Conservation (phyloP, 2,797 vertebrate genomes). For the Anolis apletophallus region DNA sequence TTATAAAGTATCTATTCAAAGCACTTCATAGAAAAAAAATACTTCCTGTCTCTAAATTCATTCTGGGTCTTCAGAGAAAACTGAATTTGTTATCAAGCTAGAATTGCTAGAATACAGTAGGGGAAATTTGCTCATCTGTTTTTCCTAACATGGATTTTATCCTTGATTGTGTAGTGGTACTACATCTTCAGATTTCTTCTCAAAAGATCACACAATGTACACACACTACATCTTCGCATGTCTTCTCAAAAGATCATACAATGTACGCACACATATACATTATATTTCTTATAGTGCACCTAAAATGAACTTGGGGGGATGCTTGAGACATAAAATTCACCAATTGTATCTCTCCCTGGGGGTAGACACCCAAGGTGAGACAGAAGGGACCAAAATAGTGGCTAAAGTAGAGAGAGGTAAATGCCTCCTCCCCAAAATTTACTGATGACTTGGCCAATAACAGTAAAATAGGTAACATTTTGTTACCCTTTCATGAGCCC, state of each 20-base stretch:
- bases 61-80: fast-evolving
- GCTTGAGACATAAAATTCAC: no score
- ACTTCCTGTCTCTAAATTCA: neutral
- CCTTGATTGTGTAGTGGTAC: neutral
- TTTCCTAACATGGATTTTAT: neutral
- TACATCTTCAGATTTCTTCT: neutral
- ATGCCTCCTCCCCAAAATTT: no score
- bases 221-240: no score
- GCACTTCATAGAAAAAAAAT: neutral
- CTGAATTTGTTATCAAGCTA: neutral
- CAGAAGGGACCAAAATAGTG: no score
- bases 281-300: neutral
- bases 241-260: neutral
- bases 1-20: neutral
- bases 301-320: neutral
- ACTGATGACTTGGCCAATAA: no score
- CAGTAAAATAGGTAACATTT: no score
- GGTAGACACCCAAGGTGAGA: no score
- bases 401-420: no score
- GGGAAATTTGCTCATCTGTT: neutral
- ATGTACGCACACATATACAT: neutral
- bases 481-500: no score
- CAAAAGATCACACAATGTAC: neutral
- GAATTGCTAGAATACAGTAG: neutral
- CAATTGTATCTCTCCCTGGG: no score